A percentile compares a stretch with the other conserved stretches of the same genome.
phyloP scores from a whole-genome alignment of 2,797 vertebrate genomes.

The Danio kyathit region DNA sequence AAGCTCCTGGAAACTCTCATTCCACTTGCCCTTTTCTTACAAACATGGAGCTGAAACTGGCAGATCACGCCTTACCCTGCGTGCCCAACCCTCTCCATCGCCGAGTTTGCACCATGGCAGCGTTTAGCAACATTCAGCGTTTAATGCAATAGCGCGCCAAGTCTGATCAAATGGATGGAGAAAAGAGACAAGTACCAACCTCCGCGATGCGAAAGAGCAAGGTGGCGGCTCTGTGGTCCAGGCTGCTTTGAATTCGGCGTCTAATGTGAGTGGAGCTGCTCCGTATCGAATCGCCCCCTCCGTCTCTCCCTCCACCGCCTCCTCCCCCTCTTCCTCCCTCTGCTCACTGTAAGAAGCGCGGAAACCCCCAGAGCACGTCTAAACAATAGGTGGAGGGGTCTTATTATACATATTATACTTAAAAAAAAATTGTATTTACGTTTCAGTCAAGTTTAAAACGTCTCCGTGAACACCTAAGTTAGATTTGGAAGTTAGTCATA shows the following conservation, averaged over 20 bases:
- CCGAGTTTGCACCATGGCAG: constrained; percentile 50
- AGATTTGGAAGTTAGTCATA: constrained; percentile 2
- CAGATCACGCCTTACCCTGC: constrained; percentile 54
- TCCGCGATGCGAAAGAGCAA: constrained; percentile 51
- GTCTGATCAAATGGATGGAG: not conserved
- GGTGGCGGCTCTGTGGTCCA: constrained; percentile 50
- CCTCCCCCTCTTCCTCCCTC: constrained; percentile 41
- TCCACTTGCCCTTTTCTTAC: constrained; percentile 22
- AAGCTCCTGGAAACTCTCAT: constrained; percentile 15
- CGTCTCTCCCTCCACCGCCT: not conserved
- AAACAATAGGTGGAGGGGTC: not conserved
- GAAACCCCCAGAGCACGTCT: not conserved
- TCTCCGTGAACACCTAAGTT: constrained; percentile 1
- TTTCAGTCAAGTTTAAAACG: not conserved
- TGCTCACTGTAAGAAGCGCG: not conserved
- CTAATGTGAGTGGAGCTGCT: constrained; percentile 55
- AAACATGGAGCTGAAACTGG: constrained; percentile 60
- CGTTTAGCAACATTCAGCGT: constrained; percentile 34
- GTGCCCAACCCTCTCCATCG: constrained; percentile 41
- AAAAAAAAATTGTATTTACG: not conserved
- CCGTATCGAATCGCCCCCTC: constrained; percentile 30
- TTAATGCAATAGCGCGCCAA: constrained; percentile 2
- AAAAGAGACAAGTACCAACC: constrained; percentile 63
- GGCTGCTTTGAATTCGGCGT: constrained; percentile 54
- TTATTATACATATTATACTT: not conserved